Base-by-base conservation (phyloP, 2,797 vertebrate species). In the Alauda arvensis region DNA sequence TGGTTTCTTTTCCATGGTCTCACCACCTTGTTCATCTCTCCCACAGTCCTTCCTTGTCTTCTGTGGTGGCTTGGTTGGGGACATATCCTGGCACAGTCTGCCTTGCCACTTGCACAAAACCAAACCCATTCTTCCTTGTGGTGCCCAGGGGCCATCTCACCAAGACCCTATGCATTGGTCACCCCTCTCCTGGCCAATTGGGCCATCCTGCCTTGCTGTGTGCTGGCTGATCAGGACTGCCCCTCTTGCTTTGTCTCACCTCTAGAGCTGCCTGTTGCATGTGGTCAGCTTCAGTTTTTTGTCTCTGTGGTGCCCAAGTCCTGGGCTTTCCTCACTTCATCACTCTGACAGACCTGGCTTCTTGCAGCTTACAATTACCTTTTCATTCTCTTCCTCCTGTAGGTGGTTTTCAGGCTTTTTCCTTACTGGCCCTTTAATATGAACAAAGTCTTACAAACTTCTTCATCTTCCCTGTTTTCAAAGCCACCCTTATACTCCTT, bases 121-220 rank as follows among this genome's bases (percentile, higher is more conserved):
- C 18, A 83, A 94, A 26, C 18, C 6, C 4, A 1, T 81, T 57
- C 15, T n/a, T 72, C n/a, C 40, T 33, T 68, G 55, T 56, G 40
- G 5, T 46, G 26, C 16, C 12, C 0, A 0, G 10, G 29, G 9
- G 4, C 31, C 8, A 2, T 33, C 56, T 86, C 52, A 49, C 18
- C 0, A 2, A 55, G 19, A 45, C 28, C 3, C 14, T 45, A 1
- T 18, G 34, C 13, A 10, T 87, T 71, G 69, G 21, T 56, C 39
- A 57, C 12, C 16, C 10, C 7, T 83, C 18, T 87, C 46, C 37
- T 55, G 42, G 34, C 18, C 1, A 1, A 0, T 2, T 23, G 14
- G 19, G 18, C 40, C 51, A 39, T 25, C 52, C 42, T 80, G 42
- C 33, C 46, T 87, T 77, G 69, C 71, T 59, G 21, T 23, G 4